Evolutionary conservation across 2,888 invertebrate genomes (phyloP), one percentile per base, ranked within the genome.

Genomic region (Sipunculus nudus): DNA sequence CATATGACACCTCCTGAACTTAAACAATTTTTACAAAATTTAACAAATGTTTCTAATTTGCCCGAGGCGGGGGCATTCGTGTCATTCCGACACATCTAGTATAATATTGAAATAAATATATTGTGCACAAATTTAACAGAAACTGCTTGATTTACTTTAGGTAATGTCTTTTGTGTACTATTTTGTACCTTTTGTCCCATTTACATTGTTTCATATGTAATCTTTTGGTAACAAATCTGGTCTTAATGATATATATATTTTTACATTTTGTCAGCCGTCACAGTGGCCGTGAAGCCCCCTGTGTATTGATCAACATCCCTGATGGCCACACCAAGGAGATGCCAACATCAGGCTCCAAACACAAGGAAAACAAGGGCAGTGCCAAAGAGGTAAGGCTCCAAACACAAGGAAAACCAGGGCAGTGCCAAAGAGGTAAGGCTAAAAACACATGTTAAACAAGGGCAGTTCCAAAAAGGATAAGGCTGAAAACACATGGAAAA

Each of bases 241-340:
- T 16, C 45, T 16, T 16, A 43, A 10, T 16, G 8, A 52, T 19
- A 52, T 47, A 52, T 47, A 8, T 16, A 52, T 47, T 48, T 46
- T 16, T 13, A 47, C 10, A n/a, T n/a, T n/a, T n/a, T n/a, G n/a
- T 50, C 54, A 92, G 91, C 70, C 84, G 88, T 41, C 88, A 89
- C 80, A 89, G 91, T 0, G 88, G 89, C 40, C 88, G 88, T 26
- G 88, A 89, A 70, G 88, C 89, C 32, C 93, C 96, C 0, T 87
- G 96, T 60, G 87, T 96, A 45, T 86, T 99, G 47, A 92, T 98
- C 82, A 91, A 92, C 75, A 91, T 99, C 74, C 99, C 99, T 0
- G 99, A 99, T 85, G 99, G 98, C 47, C 92, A 92, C 79, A 88
- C 89, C 26, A 93, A 92, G 81, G 91, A 91, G 68, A 88, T 88